Evolutionary conservation across 2,888 invertebrate species (phyloP).

Genomic region (Ophion ellenae): DNA sequence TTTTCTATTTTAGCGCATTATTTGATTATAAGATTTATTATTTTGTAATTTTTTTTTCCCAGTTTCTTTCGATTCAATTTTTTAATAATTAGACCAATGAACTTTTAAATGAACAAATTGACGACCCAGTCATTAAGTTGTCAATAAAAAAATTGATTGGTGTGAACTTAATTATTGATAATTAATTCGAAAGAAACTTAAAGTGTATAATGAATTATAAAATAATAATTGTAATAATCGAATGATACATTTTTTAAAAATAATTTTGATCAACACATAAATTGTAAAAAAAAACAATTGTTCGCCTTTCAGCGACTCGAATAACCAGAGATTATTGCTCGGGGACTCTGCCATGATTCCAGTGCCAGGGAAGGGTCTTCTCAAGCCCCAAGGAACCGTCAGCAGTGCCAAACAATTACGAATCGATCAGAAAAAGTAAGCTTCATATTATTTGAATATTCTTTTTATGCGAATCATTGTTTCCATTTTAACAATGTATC

Average conservation of each 20-base stretch:
- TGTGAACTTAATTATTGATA: background rate
- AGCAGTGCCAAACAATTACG: constrained; percentile 94
- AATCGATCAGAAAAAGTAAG: constrained; percentile 95
- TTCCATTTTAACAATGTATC: background rate
- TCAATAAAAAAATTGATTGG: too few relatives aligned
- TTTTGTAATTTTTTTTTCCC: background rate
- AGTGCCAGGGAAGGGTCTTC: constrained; percentile 91
- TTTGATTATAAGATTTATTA: too few relatives aligned
- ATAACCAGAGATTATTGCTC: constrained; percentile 95
- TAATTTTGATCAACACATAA: background rate
- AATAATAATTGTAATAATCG: background rate
- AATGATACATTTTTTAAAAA: background rate
- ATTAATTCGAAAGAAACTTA: background rate
- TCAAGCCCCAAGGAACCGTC: constrained; percentile 94
- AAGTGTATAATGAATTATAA: too few relatives aligned
- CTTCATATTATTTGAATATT: constrained; percentile 62
- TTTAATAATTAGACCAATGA: too few relatives aligned
- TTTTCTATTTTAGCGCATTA: background rate
- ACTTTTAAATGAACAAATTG: too few relatives aligned
- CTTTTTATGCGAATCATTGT: background rate
- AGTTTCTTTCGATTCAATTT: too few relatives aligned
- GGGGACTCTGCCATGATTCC: constrained; percentile 98
- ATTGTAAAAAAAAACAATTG: background rate
- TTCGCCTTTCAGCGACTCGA: constrained; percentile 90
- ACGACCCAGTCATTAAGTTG: too few relatives aligned